A percentile compares a stretch with the other conserved stretches of the same genome.
Evolutionary conservation across 1,140 invertebrate genomes (phyloP).

Genomic region (Drosophila watanabei): DNA sequence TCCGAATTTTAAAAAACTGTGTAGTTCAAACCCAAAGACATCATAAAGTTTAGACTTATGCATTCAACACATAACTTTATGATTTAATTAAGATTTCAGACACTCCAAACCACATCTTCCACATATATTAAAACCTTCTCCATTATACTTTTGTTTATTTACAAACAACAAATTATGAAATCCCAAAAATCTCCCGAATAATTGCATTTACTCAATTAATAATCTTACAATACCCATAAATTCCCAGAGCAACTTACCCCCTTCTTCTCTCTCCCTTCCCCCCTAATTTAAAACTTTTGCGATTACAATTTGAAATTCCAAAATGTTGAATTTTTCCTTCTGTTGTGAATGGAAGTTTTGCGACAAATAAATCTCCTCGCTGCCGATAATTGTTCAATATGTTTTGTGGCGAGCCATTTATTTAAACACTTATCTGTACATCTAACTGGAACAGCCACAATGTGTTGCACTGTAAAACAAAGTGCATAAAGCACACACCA

Average conservation of each 20-base stretch:
- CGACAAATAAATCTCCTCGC: conserved; percentile 43
- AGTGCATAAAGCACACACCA: conserved; percentile 30
- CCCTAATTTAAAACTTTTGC: conserved; percentile 12
- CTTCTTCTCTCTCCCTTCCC: too few relatives aligned
- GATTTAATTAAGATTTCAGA: neutral
- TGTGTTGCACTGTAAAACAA: conserved; percentile 34
- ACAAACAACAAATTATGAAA: neutral
- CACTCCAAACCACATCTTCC: neutral
- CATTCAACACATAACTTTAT: neutral
- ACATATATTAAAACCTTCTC: neutral
- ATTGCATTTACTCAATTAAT: neutral
- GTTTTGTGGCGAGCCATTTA: conserved; percentile 31
- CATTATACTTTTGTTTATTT: neutral
- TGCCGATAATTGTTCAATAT: conserved; percentile 48
- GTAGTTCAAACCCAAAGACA: too few relatives aligned
- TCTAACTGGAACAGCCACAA: conserved; percentile 44
- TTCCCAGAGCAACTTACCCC: neutral
- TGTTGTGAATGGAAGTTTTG: conserved; percentile 25
- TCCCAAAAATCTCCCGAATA: neutral
- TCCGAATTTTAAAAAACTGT: too few relatives aligned
- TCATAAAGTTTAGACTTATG: neutral
- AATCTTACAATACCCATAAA: neutral
- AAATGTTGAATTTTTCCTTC: neutral
- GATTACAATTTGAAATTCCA: conserved; percentile 13
- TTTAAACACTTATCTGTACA: conserved; percentile 45